Evolutionary conservation across 2,113 vertebrate species (phyloP), one percentile per base, ranked within the genome.

Genomic region (Polypterus bichir): DNA sequence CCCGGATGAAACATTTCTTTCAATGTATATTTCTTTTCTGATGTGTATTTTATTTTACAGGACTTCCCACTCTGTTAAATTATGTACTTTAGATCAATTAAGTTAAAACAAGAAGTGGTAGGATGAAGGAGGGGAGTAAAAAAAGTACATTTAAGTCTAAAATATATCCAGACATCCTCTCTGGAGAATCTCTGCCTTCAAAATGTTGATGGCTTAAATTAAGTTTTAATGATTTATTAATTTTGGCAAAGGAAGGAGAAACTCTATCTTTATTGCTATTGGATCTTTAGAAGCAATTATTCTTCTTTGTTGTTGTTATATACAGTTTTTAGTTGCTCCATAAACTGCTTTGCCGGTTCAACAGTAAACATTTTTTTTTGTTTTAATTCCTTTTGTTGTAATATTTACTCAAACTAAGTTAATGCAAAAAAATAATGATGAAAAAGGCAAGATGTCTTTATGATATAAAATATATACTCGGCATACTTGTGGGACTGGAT

Each of bases 171-270:
- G 55, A 47, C n/a, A 45, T 47, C 56, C 51, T 64, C 64, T 66
- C 81, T 83, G 82, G 80, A 83, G 73, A 80, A 69, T 79, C 73
- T 81, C 83, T 76, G 66, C 74, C 77, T 71, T 71, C 72, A 68
- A 70, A 68, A 69, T 5, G 66, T 73, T 79, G 81, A 82, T 80
- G 75, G 81, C 77, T 77, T 75, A 80, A 84, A 85, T 85, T 83
- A 85, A 83, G 77, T 78, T 63, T 68, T 72, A 82, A 76, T 83
- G 83, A 87, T 87, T 85, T 84, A 83, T 84, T 79, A 78, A 76
- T 70, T 60, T 64, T 69, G 63, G 75, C 74, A 71, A 27, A 69
- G 71, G 27, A 52, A 68, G 75, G 79, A 78, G 83, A 85, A 84
- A 82, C 71, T 73, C 73, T 72, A 81, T 77, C 77, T 77, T 73